Evolutionary conservation across 2,113 vertebrate genomes (phyloP).

Genomic region (Zootoca vivipara): DNA sequence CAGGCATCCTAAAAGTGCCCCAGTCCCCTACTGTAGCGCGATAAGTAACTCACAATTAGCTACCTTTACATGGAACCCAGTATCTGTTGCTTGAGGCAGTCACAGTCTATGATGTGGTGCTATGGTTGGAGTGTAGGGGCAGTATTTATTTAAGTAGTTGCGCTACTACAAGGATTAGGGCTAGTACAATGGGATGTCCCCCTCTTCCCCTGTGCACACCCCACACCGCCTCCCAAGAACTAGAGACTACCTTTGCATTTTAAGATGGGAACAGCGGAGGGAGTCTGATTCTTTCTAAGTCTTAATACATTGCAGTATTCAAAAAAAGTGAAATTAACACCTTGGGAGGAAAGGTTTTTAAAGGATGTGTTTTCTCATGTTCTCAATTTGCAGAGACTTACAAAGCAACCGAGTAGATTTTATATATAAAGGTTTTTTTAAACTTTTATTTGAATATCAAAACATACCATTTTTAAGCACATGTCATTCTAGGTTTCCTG

Average conservation of each 20-base stretch:
- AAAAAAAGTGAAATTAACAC: slow-evolving; percentile 49
- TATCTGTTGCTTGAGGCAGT: neutral
- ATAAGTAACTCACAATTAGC: neutral
- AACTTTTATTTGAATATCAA: slow-evolving; percentile 34
- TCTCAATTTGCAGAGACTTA: neutral
- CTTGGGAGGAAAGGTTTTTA: slow-evolving; percentile 19
- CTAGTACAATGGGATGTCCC: no score
- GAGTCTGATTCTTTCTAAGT: neutral
- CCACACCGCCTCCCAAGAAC: neutral
- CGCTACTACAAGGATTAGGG: no score
- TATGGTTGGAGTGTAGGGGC: no score
- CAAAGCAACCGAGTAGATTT: no score
- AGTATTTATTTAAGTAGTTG: no score
- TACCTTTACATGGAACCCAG: neutral
- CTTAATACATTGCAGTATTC: neutral
- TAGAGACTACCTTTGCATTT: neutral
- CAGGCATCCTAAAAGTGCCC: neutral
- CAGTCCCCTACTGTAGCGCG: neutral
- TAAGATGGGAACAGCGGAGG: neutral
- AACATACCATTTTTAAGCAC: slow-evolving; percentile 9
- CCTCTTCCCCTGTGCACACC: no score
- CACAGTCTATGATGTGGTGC: neutral
- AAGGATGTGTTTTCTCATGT: slow-evolving; percentile 4
- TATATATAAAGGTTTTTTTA: slow-evolving; percentile 34
- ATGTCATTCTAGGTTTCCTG: neutral